phyloP scores from a whole-genome alignment of 2,888 invertebrate genomes.

The Tachina fera region DNA sequence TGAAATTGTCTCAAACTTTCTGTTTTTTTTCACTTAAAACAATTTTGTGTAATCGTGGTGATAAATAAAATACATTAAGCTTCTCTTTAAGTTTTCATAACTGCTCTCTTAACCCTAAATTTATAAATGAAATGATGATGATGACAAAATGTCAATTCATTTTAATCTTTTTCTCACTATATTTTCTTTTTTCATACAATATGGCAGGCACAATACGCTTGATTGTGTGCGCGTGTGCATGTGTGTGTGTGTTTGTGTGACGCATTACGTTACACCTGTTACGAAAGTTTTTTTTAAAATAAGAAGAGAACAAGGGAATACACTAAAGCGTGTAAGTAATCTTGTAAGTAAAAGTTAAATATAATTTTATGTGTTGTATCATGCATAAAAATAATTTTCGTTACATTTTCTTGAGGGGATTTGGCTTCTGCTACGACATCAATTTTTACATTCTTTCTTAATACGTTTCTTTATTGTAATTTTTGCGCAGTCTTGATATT shows the following conservation, averaged over 20 bases:
- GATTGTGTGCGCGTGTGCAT: background rate
- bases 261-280: slow-evolving; percentile 60
- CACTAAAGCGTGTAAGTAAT: slow-evolving; percentile 54
- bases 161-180: slow-evolving; percentile 1
- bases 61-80: background rate
- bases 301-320: slow-evolving; percentile 6
- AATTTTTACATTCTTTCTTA: background rate
- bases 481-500: slow-evolving; percentile 6
- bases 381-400: slow-evolving; percentile 66
- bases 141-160: slow-evolving; percentile 47
- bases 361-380: slow-evolving; percentile 65
- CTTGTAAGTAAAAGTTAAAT: slow-evolving; percentile 63
- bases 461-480: slow-evolving; percentile 14
- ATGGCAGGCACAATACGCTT: too few species aligned
- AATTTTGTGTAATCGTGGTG: background rate
- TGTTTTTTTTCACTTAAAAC: background rate
- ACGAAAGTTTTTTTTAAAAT: slow-evolving; percentile 24
- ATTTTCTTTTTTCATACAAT: slow-evolving; percentile 33
- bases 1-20: too few species aligned
- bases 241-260: slow-evolving; percentile 14
- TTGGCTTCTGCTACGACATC: slow-evolving; percentile 16
- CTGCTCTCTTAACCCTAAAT: background rate
- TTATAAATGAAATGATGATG: slow-evolving; percentile 22
- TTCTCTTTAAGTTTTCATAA: background rate
- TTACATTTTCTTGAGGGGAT: slow-evolving; percentile 48